Conservation (phyloP, 2,113 vertebrate species). For the Corythornis cristatus region DNA sequence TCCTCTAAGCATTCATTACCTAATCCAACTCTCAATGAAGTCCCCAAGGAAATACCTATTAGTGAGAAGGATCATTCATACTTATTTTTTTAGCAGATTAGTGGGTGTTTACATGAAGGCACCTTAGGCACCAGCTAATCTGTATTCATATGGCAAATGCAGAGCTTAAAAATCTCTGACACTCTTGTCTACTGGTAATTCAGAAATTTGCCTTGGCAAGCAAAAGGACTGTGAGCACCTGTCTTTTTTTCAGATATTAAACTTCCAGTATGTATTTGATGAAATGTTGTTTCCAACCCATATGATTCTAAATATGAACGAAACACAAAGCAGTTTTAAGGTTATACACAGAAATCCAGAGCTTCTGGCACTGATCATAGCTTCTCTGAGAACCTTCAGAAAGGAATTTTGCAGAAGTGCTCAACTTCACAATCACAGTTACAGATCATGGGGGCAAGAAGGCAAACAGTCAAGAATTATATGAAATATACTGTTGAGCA, state of each 20-base stretch:
- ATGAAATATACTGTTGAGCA: not conserved
- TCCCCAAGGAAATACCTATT: not conserved
- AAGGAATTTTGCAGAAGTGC: not conserved
- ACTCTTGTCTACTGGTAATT: not conserved
- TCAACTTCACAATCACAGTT: not conserved
- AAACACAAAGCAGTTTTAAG: not conserved
- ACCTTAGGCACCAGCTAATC: constrained; percentile 6
- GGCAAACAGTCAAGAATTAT: constrained; percentile 18
- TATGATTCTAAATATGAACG: not conserved
- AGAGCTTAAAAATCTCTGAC: not conserved
- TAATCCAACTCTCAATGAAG: not conserved
- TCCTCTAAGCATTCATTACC: not conserved
- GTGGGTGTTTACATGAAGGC: constrained; percentile 10
- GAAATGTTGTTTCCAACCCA: not conserved
- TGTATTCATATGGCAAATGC: not conserved
- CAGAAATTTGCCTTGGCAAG: not conserved
- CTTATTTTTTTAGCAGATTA: constrained; percentile 18
- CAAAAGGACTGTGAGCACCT: not conserved
- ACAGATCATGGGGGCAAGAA: constrained; percentile 14
- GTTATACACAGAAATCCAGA: not conserved
- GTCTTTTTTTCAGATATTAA: not conserved
- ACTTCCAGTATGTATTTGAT: not conserved
- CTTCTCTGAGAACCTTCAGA: not conserved
- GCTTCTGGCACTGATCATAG: not conserved
- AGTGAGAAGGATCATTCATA: not conserved